These are phyloP conservation scores for Bujurquina vittata DNA, from an alignment of 2,113 vertebrate genomes.

Conservation along the genomic window DNA sequence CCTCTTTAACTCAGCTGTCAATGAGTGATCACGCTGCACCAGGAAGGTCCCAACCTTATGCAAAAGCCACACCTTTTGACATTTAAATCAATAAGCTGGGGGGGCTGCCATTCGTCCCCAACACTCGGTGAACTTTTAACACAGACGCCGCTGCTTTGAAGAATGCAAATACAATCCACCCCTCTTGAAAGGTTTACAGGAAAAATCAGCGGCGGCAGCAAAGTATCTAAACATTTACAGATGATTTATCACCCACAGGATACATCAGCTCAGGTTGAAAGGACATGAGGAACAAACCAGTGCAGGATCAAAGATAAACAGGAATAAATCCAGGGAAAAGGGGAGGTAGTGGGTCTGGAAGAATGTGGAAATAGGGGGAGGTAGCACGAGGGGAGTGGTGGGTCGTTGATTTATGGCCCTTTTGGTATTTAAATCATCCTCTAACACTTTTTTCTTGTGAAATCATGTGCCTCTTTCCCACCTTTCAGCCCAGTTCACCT, in stretches of 20 bases:
- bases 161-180: slow-evolving; percentile 75
- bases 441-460: slow-evolving; percentile 61
- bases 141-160: slow-evolving; percentile 59
- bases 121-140: slow-evolving; percentile 76
- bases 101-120: slow-evolving; percentile 48
- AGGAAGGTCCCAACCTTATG: slow-evolving; percentile 52
- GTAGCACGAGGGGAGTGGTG: slow-evolving; percentile 44
- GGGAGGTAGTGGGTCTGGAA: slow-evolving; percentile 54
- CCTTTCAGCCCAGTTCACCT: slow-evolving; percentile 66
- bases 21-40: slow-evolving; percentile 58
- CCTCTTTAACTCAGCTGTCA: slow-evolving; percentile 53
- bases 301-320: slow-evolving; percentile 81
- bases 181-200: slow-evolving; percentile 74
- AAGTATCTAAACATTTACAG: slow-evolving; percentile 76
- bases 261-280: slow-evolving; percentile 68
- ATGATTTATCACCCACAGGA: slow-evolving; percentile 76
- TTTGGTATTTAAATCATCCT: slow-evolving; percentile 73
- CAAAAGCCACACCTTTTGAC: slow-evolving; percentile 74
- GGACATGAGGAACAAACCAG: slow-evolving; percentile 69
- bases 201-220: slow-evolving; percentile 72
- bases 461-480: slow-evolving; percentile 62
- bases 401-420: slow-evolving; percentile 70
- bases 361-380: slow-evolving; percentile 71
- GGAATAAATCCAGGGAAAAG: slow-evolving; percentile 72
- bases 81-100: slow-evolving; percentile 72